A percentile compares a stretch with the other conserved stretches of the same genome.
Evolutionary conservation across 2,797 vertebrate genomes (phyloP).

Genomic region (Oryzias dopingdopingensis): DNA sequence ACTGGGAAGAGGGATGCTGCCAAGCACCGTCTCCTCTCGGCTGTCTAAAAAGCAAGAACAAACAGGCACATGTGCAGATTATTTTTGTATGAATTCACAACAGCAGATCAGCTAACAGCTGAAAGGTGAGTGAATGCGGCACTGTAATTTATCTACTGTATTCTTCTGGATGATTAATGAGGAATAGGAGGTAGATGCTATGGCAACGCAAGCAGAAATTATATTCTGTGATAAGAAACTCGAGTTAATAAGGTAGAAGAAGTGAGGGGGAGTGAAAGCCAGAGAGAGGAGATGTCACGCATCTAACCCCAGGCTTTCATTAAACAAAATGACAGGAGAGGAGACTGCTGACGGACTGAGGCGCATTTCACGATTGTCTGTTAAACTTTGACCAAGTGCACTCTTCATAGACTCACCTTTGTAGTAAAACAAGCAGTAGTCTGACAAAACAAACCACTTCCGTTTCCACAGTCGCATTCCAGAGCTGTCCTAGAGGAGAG

Average conservation of each 20-base stretch:
- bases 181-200: slow-evolving; percentile 35
- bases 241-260: slow-evolving; percentile 41
- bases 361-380: slow-evolving; percentile 18
- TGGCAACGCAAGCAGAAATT: slow-evolving; percentile 48
- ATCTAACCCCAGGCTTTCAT: slow-evolving; percentile 28
- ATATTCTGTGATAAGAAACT: slow-evolving; percentile 49
- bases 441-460: slow-evolving; percentile 97
- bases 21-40: slow-evolving; percentile 92
- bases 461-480: slow-evolving; percentile 98
- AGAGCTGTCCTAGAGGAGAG: slow-evolving; percentile 90
- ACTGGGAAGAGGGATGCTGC: slow-evolving; percentile 95
- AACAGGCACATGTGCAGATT: slow-evolving; percentile 11
- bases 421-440: slow-evolving; percentile 99
- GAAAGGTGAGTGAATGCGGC: slow-evolving; percentile 33
- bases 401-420: slow-evolving; percentile 85
- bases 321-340: slow-evolving; percentile 27
- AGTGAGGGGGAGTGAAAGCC: slow-evolving; percentile 18
- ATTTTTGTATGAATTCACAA: slow-evolving; percentile 18
- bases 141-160: slow-evolving; percentile 54
- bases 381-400: slow-evolving; percentile 18
- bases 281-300: slow-evolving; percentile 11
- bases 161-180: slow-evolving; percentile 65
- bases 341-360: slow-evolving; percentile 3
- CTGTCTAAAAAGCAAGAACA: slow-evolving; percentile 82
- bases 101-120: slow-evolving; percentile 31